These are phyloP conservation scores for Microtus oregoni DNA, from an alignment of 2,113 vertebrate species.

Conservation along the genomic window DNA sequence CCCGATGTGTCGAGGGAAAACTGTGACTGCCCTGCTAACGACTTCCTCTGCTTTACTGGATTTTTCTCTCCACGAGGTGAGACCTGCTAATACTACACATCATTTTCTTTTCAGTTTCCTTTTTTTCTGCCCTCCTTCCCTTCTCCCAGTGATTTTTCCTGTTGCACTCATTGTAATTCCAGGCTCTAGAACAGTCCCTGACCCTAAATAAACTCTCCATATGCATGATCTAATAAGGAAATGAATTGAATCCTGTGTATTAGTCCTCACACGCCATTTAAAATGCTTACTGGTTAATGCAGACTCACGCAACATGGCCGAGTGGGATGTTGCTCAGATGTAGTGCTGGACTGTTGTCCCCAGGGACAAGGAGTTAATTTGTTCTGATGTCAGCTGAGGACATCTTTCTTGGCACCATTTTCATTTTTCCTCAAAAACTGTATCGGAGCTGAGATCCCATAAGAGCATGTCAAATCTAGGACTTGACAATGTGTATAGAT, in stretches of 20 bases:
- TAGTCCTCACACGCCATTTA: not conserved
- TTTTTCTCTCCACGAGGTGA: not conserved
- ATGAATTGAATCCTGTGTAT: not conserved
- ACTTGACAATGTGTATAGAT: constrained; percentile 67
- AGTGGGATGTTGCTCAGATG: not conserved
- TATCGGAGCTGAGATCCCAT: constrained; percentile 56
- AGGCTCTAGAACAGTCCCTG: not conserved
- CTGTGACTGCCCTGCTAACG: not conserved
- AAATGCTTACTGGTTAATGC: not conserved
- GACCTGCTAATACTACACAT: not conserved
- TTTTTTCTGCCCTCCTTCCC: not conserved
- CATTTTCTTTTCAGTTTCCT: not conserved
- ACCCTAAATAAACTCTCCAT: not conserved
- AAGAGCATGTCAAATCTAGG: constrained; percentile 69
- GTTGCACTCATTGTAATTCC: not conserved
- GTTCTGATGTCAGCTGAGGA: constrained; percentile 50
- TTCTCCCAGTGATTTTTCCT: not conserved
- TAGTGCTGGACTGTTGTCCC: not conserved
- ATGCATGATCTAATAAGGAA: not conserved
- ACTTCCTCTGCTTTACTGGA: not conserved
- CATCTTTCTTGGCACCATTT: constrained; percentile 60
- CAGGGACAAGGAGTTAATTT: constrained; percentile 39
- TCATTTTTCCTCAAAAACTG: constrained; percentile 56
- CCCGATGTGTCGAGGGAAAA: not conserved
- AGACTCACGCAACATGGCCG: no score